Percentiles rank a stretch among this genome's conserved stretches.
Conservation (phyloP, 92 coral and sea anemone species). For the Porites cylindrica region DNA sequence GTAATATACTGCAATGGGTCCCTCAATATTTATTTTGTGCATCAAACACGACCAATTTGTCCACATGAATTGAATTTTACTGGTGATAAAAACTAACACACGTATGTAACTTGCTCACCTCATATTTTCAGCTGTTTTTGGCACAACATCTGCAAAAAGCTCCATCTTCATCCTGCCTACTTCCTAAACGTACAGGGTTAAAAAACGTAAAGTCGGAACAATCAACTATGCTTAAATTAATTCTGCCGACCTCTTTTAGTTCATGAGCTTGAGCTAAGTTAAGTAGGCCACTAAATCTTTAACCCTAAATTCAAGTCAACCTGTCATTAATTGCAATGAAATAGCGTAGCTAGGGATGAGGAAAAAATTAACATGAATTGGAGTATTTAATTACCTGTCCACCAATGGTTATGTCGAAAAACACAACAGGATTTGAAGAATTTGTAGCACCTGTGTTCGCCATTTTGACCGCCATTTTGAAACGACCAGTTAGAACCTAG, state of each 20-base stretch:
- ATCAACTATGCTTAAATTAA: not conserved
- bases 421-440: slow-evolving; percentile 86
- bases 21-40: too few relatives aligned
- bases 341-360: too few relatives aligned
- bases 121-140: slow-evolving; percentile 95
- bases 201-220: not conserved
- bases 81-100: too few relatives aligned
- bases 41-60: too few relatives aligned
- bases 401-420: slow-evolving; percentile 90
- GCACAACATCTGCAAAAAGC: slow-evolving; percentile 89
- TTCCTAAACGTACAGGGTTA: slow-evolving; percentile 56
- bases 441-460: slow-evolving; percentile 30
- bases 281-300: too few relatives aligned
- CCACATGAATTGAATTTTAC: too few relatives aligned
- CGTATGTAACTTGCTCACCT: slow-evolving; percentile 46
- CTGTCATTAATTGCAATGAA: too few relatives aligned
- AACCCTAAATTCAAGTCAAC: too few relatives aligned
- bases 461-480: slow-evolving; percentile 82
- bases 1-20: too few relatives aligned
- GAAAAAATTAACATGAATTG: too few relatives aligned
- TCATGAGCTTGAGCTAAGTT: too few relatives aligned
- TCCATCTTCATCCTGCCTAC: slow-evolving; percentile 97
- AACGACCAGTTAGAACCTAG: slow-evolving; percentile 17
- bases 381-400: slow-evolving; percentile 74
- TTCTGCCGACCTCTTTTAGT: too few relatives aligned